These are phyloP conservation scores for Phyllotreta cruciferae DNA, from an alignment of 2,888 invertebrate genomes.

Conservation along the genomic window DNA sequence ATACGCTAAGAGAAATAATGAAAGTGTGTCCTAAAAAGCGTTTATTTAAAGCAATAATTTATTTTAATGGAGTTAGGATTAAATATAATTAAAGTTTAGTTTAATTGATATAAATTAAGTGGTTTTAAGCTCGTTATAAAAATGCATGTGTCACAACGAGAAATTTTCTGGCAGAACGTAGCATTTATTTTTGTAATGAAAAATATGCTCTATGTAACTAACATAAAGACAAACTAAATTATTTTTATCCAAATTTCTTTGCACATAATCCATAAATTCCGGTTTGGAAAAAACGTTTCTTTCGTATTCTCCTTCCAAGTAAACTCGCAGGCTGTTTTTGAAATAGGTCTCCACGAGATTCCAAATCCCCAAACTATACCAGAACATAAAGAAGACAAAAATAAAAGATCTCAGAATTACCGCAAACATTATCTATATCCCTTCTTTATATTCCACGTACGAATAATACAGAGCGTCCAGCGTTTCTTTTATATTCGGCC, in stretches of 20 bases:
- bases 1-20: constrained; percentile 24
- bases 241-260: too few species aligned
- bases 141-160: too few species aligned
- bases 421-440: constrained; percentile 64
- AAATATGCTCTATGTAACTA: too few species aligned
- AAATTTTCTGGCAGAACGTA: too few species aligned
- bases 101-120: too few species aligned
- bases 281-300: constrained; percentile 46
- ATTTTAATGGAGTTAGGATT: background rate
- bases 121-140: too few species aligned
- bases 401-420: constrained; percentile 70
- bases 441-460: constrained; percentile 44
- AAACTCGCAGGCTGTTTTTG: constrained; percentile 71
- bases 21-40: constrained; percentile 22
- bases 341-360: constrained; percentile 78
- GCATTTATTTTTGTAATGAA: too few species aligned
- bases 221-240: too few species aligned
- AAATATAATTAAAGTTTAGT: constrained; percentile 5
- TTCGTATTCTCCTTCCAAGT: constrained; percentile 62
- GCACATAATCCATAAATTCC: background rate
- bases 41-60: constrained; percentile 13
- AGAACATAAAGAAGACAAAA: constrained; percentile 71
- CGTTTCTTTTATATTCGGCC: constrained; percentile 73
- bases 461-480: constrained; percentile 61
- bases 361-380: constrained; percentile 76